Conservation (phyloP, 92 coral and sea anemone species). For the Epizoanthus stellaris region DNA sequence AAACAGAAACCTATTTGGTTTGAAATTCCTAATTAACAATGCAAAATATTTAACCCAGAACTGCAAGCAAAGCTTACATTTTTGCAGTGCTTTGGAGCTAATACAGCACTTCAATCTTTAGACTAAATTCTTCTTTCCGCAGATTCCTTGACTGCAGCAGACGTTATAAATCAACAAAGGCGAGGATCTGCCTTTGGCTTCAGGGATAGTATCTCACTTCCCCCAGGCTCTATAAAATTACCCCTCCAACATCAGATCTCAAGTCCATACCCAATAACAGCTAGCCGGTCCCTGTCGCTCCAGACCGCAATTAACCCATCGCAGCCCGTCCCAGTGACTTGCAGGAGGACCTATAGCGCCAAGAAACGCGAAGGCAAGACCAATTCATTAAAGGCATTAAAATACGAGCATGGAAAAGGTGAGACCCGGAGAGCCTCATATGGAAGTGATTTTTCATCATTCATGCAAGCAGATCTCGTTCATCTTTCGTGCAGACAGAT, state of each 20-base stretch:
- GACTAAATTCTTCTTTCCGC: conserved; percentile 24
- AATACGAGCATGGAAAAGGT: conserved; percentile 65
- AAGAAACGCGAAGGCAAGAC: conserved; percentile 98
- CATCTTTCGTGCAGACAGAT: conserved; percentile 7
- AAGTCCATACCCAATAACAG: conserved; percentile 69
- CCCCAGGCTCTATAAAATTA: conserved; percentile 60
- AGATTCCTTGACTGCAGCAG: conserved; percentile 73
- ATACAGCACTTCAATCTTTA: background rate
- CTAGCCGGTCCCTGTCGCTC: conserved; percentile 77
- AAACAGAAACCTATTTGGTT: background rate
- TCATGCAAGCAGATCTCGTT: background rate
- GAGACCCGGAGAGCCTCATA: conserved; percentile 70
- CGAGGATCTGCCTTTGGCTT: conserved; percentile 75
- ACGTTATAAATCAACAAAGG: conserved; percentile 64
- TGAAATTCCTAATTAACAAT: background rate
- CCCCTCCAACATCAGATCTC: conserved; percentile 69
- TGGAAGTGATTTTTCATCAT: conserved; percentile 46
- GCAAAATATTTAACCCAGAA: background rate
- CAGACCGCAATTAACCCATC: conserved; percentile 73
- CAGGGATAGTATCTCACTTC: conserved; percentile 43
- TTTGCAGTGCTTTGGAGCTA: background rate
- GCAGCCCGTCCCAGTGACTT: conserved; percentile 61
- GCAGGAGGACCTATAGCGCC: conserved; percentile 89
- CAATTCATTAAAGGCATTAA: conserved; percentile 60
- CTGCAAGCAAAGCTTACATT: background rate